phyloP scores from a whole-genome alignment of 2,113 vertebrate genomes.

The Poecilia latipinna region DNA sequence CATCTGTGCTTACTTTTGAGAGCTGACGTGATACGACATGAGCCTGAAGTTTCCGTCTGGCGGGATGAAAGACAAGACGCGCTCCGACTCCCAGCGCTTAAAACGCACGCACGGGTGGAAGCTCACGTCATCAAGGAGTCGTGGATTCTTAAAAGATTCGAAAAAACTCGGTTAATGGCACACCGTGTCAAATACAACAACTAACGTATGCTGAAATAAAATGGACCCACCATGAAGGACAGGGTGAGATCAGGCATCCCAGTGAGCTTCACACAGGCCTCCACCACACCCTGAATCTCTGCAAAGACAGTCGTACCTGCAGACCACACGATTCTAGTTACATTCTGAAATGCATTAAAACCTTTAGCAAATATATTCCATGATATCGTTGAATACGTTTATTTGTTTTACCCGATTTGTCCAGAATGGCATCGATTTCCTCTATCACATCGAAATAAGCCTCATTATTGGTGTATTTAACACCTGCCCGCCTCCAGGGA shows the following conservation, averaged over 20 bases:
- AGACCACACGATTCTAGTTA: neutral
- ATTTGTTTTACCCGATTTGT: constrained; percentile 90
- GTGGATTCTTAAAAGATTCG: constrained; percentile 85
- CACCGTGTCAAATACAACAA: accelerated
- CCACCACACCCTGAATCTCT: constrained; percentile 96
- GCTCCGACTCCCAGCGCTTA: constrained; percentile 96
- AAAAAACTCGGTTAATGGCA: neutral
- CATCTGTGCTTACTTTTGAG: constrained; percentile 88
- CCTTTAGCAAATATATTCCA: neutral
- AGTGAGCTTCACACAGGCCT: constrained; percentile 92
- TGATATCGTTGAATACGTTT: neutral
- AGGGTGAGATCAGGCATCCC: constrained; percentile 98
- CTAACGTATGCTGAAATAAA: neutral
- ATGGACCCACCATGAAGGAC: constrained; percentile 91
- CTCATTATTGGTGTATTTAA: constrained; percentile 98
- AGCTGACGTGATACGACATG: constrained; percentile 94
- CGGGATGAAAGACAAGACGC: constrained; percentile 93
- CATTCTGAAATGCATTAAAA: neutral
- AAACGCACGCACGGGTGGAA: constrained; percentile 97
- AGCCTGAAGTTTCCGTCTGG: constrained; percentile 96
- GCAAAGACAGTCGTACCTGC: constrained; percentile 95
- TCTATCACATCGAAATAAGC: constrained; percentile 98
- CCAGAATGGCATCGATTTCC: constrained; percentile 98
- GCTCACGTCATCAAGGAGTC: constrained; percentile 95
- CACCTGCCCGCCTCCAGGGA: constrained; percentile 93